phyloP scores from a whole-genome alignment of 1,140 invertebrate genomes.

The Microplitis mediator region DNA sequence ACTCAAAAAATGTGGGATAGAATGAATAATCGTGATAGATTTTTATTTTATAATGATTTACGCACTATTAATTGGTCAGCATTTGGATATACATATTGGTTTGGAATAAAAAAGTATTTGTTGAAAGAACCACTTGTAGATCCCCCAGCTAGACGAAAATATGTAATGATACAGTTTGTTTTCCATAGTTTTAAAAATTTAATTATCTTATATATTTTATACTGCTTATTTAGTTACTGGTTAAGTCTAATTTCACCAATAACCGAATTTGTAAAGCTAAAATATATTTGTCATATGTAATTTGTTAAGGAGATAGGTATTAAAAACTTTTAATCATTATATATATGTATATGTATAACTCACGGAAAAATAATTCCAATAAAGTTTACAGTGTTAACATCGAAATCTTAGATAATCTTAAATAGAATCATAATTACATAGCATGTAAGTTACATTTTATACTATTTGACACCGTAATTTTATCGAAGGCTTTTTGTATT shows the following conservation, averaged over 20 bases:
- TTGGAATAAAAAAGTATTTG: slow-evolving; percentile 66
- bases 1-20: slow-evolving; percentile 57
- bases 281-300: background rate
- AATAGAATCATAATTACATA: no score
- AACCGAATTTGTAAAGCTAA: background rate
- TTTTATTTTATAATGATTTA: slow-evolving; percentile 68
- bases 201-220: background rate
- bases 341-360: slow-evolving; percentile 51
- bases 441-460: slow-evolving; percentile 60
- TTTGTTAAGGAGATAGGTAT: background rate
- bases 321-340: slow-evolving; percentile 35
- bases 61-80: slow-evolving; percentile 65
- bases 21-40: slow-evolving; percentile 65
- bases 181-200: background rate
- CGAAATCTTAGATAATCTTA: no score
- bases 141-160: slow-evolving; percentile 32
- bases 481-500: no score
- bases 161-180: background rate
- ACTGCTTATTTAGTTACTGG: background rate
- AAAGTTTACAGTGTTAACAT: no score
- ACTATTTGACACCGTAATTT: slow-evolving; percentile 39
- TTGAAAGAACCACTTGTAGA: slow-evolving; percentile 67
- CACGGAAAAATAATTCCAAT: no score
- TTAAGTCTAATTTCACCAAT: background rate
- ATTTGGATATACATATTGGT: slow-evolving; percentile 66